Base-by-base conservation (phyloP, 1,140 invertebrate genomes). In the Dinoponera quadriceps region DNA sequence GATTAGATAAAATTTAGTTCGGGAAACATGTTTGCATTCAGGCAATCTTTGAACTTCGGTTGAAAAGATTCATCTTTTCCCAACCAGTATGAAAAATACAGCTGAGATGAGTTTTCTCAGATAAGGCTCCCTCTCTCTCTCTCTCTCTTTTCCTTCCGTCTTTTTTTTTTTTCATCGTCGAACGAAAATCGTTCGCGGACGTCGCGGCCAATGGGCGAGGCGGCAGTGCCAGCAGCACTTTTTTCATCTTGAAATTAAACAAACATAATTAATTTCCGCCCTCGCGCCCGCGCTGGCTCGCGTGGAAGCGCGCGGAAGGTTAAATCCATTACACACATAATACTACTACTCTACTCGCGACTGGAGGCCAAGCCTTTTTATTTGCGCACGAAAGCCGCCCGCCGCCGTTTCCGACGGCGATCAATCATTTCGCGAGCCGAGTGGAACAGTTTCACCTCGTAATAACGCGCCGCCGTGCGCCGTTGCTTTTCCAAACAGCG, bases 211-310 rank as follows among this genome's bases (percentile, higher is more conserved):
- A 25, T 65, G 63, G 66, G 75, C 71, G 72, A 72, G 54, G 33
- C 82, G 54, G 33, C 82, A 27, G 57, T 54, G 57, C 44, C 57
- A 72, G 25, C 38, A 49, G 44, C n/a, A n/a, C 44, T 82, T 68
- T 59, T 89, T 77, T 86, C 77, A 86, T 88, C 73, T 85, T 20
- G n/a, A 84, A 89, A 89, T 89, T 85, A 80, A 87, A 86, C 69
- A 89, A 89, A 85, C 63, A 83, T 88, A 72, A 88, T 88, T 86
- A 86, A 82, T 89, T 87, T 85, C 82, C 54, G 59, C 44, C 63
- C 68, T 49, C 83, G 78, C 49, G 20, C 18, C 25, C n/a, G 11
- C 48, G 9, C 22, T 54, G n/a, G n/a, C 14, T 71, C 38, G 55
- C 55, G 22, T 57, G 49, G 55, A 38, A 57, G 66, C 25, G 22